A percentile compares a stretch with the other conserved stretches of the same genome.
phyloP scores from a whole-genome alignment of 2,797 vertebrate genomes.

The Pipistrellus nathusii region DNA sequence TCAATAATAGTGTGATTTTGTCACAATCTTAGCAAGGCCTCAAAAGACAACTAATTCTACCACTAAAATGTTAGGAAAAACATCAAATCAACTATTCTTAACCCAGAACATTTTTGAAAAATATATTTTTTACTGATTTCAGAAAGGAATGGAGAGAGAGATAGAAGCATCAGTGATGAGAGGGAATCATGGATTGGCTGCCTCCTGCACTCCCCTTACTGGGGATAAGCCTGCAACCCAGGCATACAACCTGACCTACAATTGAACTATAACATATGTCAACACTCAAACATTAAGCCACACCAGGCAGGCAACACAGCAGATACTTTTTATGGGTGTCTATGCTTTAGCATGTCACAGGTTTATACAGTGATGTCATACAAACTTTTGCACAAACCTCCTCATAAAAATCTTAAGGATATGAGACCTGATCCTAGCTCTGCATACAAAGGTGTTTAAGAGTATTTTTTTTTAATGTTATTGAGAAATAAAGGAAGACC shows the following conservation, averaged over 20 bases:
- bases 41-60: neutral
- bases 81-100: neutral
- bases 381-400: neutral
- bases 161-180: too few species aligned
- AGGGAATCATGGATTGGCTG: too few species aligned
- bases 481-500: neutral
- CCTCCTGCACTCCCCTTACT: too few species aligned
- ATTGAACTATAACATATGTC: too few species aligned
- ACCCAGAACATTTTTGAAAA: neutral
- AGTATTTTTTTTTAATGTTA: too few species aligned
- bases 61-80: neutral
- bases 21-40: neutral
- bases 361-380: neutral
- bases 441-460: too few species aligned
- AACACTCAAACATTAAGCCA: too few species aligned
- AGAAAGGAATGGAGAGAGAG: too few species aligned
- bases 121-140: neutral
- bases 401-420: neutral
- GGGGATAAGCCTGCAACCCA: too few species aligned
- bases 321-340: neutral
- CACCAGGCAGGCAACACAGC: too few species aligned
- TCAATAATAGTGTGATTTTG: neutral
- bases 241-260: too few species aligned
- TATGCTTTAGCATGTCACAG: neutral
- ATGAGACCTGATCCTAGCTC: too few species aligned